Percentiles rank a stretch among this genome's conserved stretches.
phyloP scores from a whole-genome alignment of 2,113 vertebrate species.

The Rutilus rutilus region DNA sequence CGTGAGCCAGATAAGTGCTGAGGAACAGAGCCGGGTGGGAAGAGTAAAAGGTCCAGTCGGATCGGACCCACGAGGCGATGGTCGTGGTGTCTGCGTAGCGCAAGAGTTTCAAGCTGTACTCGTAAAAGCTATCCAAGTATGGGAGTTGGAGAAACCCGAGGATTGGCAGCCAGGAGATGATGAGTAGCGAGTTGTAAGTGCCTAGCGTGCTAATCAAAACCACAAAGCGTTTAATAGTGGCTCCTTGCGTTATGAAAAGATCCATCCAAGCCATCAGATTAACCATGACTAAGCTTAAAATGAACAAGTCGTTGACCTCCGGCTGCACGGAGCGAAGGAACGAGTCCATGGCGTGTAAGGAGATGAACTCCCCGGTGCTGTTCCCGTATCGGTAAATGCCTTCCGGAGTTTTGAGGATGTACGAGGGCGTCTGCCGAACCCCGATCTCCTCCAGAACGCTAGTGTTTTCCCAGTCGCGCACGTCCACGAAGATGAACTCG shows the following conservation, averaged over 20 bases:
- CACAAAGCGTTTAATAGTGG: conserved; percentile 96
- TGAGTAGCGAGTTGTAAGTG: conserved; percentile 94
- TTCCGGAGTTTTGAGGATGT: conserved; percentile 94
- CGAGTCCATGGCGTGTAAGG: conserved; percentile 92
- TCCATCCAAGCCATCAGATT: conserved; percentile 99
- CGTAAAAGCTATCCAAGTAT: conserved; percentile 91
- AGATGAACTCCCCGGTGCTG: conserved; percentile 92
- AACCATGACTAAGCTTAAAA: conserved; percentile 93
- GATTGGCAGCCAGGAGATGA: conserved; percentile 98
- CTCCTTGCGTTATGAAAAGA: conserved; percentile 96
- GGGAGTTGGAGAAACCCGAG: conserved; percentile 94
- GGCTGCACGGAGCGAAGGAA: conserved; percentile 94
- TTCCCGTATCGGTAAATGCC: conserved; percentile 95
- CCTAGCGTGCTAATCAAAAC: conserved; percentile 97
- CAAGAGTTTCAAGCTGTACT: conserved; percentile 93
- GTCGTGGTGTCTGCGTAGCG: conserved; percentile 94
- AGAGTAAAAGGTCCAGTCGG: conserved; percentile 97
- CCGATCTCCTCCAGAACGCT: conserved; percentile 88
- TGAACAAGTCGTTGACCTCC: conserved; percentile 96
- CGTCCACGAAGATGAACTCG: conserved; percentile 96
- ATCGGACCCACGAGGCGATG: conserved; percentile 91
- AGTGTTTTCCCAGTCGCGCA: conserved; percentile 88
- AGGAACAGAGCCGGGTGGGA: conserved; percentile 96
- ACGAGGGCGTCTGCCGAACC: conserved; percentile 85
- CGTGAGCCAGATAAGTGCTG: conserved; percentile 92